phyloP scores from a whole-genome alignment of 2,797 vertebrate genomes.

The Gila robusta region DNA sequence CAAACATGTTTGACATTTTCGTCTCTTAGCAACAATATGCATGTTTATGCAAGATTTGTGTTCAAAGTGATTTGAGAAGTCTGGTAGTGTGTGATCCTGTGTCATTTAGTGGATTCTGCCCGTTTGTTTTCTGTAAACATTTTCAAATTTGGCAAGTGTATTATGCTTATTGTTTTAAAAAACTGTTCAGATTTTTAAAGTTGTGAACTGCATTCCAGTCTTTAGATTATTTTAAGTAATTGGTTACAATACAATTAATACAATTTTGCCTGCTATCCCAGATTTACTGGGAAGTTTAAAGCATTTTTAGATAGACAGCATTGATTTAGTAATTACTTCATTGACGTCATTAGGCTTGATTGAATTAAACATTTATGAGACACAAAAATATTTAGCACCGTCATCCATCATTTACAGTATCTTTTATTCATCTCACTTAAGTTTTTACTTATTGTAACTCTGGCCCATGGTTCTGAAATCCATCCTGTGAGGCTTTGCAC shows the following conservation, averaged over 20 bases:
- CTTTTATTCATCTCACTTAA: constrained; percentile 26
- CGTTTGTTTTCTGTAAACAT: background rate
- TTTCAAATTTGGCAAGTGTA: background rate
- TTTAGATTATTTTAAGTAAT: background rate
- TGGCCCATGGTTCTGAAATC: background rate
- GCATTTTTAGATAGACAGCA: constrained; percentile 11
- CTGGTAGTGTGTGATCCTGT: background rate
- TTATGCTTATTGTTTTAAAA: background rate
- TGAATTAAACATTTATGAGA: constrained; percentile 37
- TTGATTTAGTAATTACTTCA: constrained; percentile 13
- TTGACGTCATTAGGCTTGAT: constrained; percentile 4
- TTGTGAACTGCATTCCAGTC: background rate
- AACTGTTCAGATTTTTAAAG: background rate
- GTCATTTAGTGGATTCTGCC: background rate
- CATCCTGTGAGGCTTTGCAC: background rate
- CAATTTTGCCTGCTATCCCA: background rate
- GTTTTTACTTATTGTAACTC: constrained; percentile 13
- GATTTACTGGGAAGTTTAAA: background rate
- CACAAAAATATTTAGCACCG: constrained; percentile 7
- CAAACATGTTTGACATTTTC: constrained; percentile 1
- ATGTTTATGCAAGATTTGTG: background rate
- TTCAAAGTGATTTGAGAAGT: background rate
- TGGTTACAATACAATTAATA: background rate
- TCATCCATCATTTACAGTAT: background rate
- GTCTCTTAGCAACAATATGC: no score